phyloP scores from a whole-genome alignment of 2,888 invertebrate species.

The Zygothrica quintamaculata region DNA sequence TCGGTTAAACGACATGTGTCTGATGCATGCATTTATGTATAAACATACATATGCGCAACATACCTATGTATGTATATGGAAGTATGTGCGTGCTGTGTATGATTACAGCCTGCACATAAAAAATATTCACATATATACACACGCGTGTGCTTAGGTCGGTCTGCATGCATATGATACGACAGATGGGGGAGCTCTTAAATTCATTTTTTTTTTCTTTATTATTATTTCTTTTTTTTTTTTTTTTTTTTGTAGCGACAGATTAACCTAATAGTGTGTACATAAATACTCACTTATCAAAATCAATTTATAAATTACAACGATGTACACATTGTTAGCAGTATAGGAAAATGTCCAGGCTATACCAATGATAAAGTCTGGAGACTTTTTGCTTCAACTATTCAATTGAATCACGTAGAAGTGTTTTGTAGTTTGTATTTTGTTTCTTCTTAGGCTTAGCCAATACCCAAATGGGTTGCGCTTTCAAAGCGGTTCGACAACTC shows the following conservation, averaged over 20 bases:
- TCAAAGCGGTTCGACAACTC: conserved; percentile 20
- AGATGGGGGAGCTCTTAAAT: conserved; percentile 28
- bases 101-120: conserved; percentile 42
- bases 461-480: conserved; percentile 35
- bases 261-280: conserved; percentile 39
- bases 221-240: background rate
- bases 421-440: conserved; percentile 13
- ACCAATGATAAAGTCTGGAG: conserved; percentile 23
- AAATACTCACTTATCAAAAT: conserved; percentile 30
- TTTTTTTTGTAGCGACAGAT: conserved; percentile 38
- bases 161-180: conserved; percentile 19
- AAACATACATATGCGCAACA: conserved; percentile 16
- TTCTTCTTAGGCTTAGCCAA: conserved; percentile 30
- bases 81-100: conserved; percentile 13
- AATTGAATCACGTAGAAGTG: conserved; percentile 32
- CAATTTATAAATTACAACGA: conserved; percentile 26
- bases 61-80: conserved; percentile 8
- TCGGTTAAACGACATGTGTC: conserved; percentile 58
- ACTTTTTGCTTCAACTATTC: conserved; percentile 16
- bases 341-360: background rate
- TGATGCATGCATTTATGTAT: conserved; percentile 19
- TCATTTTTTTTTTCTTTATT: background rate
- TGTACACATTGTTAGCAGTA: background rate
- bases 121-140: conserved; percentile 8
- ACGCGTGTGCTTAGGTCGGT: conserved; percentile 9